A percentile compares a stretch with the other conserved stretches of the same genome.
phyloP scores from a whole-genome alignment of 2,888 invertebrate species.

The Phengaris alcon region DNA sequence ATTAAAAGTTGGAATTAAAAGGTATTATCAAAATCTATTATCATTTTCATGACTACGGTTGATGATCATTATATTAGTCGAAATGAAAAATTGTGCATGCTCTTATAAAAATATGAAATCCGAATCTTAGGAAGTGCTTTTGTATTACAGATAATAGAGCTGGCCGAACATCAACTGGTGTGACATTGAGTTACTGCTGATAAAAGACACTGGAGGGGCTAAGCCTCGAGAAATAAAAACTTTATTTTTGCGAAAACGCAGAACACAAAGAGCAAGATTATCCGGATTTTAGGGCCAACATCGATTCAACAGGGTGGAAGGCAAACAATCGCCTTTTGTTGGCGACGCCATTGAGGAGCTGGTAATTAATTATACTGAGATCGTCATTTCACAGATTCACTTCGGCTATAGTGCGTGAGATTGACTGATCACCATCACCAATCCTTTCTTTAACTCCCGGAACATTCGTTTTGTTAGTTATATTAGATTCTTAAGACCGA shows the following conservation, averaged over 20 bases:
- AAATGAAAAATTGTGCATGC: background rate
- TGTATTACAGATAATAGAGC: conserved; percentile 26
- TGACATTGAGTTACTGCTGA: conserved; percentile 37
- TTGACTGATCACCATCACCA: conserved; percentile 29
- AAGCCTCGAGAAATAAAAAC: conserved; percentile 65
- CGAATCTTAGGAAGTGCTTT: background rate
- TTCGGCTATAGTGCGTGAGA: conserved; percentile 31
- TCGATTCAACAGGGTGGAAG: conserved; percentile 59
- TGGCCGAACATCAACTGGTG: conserved; percentile 17
- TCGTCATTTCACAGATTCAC: conserved; percentile 39
- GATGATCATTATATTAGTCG: no score
- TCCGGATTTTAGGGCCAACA: conserved; percentile 69
- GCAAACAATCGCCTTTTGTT: conserved; percentile 76
- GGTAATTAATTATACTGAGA: conserved; percentile 67
- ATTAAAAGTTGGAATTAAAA: background rate
- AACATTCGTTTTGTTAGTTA: conserved; percentile 32
- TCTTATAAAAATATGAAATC: background rate
- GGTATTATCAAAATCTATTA: background rate
- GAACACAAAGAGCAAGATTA: conserved; percentile 70
- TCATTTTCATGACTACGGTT: no score
- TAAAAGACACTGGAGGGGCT: conserved; percentile 44
- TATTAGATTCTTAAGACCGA: conserved; percentile 2
- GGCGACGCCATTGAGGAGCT: conserved; percentile 62
- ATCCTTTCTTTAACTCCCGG: conserved; percentile 30
- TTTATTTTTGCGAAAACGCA: conserved; percentile 67